Percentiles rank a stretch among this genome's conserved stretches.
Evolutionary conservation across 2,797 vertebrate genomes (phyloP).

Genomic region (Babyrousa celebensis): DNA sequence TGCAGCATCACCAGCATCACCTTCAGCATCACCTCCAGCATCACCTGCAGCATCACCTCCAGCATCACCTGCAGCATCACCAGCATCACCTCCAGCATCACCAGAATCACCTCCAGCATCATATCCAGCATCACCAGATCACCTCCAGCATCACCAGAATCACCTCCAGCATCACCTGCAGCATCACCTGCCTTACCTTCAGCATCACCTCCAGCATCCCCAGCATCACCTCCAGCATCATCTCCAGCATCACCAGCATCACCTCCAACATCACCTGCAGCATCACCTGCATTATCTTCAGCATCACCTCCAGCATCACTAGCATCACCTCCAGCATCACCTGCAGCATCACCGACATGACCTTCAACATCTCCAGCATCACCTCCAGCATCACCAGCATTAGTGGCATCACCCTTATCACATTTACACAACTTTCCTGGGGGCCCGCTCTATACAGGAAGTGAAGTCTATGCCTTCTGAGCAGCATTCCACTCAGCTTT

Average conservation of each 20-base stretch:
- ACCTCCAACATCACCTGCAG: accelerated
- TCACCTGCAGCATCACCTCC: too few species aligned
- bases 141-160: accelerated
- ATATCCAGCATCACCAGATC: not conserved
- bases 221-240: not conserved
- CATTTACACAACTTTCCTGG: accelerated
- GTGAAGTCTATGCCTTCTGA: not conserved
- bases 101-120: not conserved
- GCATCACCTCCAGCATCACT: not conserved
- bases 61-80: accelerated
- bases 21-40: not conserved
- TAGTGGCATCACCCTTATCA: too few species aligned
- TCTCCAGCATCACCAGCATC: accelerated
- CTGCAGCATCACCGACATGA: not conserved
- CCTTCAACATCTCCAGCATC: too few species aligned
- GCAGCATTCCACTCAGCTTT: not conserved
- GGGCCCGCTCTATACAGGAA: accelerated
- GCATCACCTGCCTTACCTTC: too few species aligned
- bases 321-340: not conserved
- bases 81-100: accelerated
- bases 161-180: not conserved
- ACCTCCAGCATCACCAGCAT: not conserved
- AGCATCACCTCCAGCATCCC: not conserved
- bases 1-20: not conserved
- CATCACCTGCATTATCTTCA: accelerated